Percentiles rank a stretch among this genome's conserved stretches.
Conservation (phyloP, 2,113 vertebrate species). For the Hyperopisus bebe region DNA sequence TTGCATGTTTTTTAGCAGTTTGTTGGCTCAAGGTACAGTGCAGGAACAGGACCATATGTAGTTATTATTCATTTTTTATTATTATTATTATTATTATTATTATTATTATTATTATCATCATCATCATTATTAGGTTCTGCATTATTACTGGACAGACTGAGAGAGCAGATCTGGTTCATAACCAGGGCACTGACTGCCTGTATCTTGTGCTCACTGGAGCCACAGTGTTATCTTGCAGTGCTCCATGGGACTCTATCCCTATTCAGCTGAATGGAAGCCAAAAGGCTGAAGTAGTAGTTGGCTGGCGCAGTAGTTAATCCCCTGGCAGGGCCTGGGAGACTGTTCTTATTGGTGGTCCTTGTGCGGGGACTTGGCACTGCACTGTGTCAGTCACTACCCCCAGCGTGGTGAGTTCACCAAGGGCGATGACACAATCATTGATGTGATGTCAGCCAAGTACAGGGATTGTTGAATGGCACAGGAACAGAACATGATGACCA, state of each 20-base stretch:
- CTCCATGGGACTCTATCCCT: not conserved
- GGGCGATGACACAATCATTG: not conserved
- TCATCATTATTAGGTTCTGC: not conserved
- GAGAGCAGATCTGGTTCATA: not conserved
- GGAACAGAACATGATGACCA: not conserved
- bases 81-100: no score
- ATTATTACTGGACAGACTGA: not conserved
- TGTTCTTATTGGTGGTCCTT: not conserved
- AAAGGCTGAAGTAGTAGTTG: not conserved
- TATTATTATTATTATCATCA: not conserved
- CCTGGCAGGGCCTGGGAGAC: not conserved
- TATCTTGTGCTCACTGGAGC: not conserved
- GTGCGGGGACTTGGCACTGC: not conserved
- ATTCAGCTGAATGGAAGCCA: slow-evolving; percentile 1
- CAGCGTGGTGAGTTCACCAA: not conserved
- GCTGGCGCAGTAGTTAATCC: not conserved
- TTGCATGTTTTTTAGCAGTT: not conserved
- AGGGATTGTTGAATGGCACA: not conserved
- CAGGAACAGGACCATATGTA: not conserved
- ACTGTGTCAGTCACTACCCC: not conserved
- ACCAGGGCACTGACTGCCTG: not conserved
- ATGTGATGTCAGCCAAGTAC: not conserved
- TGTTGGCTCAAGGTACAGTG: not conserved
- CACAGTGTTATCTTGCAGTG: not conserved
- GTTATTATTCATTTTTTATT: not conserved